phyloP scores from a whole-genome alignment of 2,888 invertebrate species.

The Drosophila pegasa region DNA sequence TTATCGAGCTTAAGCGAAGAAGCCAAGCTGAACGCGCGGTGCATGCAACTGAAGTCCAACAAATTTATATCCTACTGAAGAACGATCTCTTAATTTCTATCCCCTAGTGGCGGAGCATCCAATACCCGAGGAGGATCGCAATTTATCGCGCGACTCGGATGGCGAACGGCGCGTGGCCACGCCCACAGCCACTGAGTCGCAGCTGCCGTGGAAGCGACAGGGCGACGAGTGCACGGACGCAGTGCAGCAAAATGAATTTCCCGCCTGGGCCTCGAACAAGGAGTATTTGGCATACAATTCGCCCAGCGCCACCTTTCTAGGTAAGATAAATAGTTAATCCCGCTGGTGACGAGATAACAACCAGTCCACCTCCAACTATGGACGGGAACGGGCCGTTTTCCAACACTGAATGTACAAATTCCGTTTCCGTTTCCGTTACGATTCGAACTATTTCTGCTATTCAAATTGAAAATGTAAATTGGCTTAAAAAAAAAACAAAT shows the following conservation, averaged over 20 bases:
- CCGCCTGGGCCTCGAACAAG: slow-evolving; percentile 97
- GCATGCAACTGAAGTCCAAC: slow-evolving; percentile 29
- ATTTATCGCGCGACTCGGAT: slow-evolving; percentile 82
- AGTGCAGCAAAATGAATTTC: slow-evolving; percentile 94
- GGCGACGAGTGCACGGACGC: slow-evolving; percentile 89
- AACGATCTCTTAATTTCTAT: not conserved
- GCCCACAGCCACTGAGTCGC: slow-evolving; percentile 94
- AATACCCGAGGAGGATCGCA: slow-evolving; percentile 83
- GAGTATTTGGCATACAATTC: slow-evolving; percentile 96
- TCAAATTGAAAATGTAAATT: slow-evolving; percentile 37
- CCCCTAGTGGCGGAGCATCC: slow-evolving; percentile 82
- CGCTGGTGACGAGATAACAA: slow-evolving; percentile 1
- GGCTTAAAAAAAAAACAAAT: slow-evolving; percentile 16
- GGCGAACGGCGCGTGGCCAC: slow-evolving; percentile 92
- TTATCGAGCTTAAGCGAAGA: slow-evolving; percentile 23
- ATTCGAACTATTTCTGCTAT: slow-evolving; percentile 24
- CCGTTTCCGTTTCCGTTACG: slow-evolving; percentile 25
- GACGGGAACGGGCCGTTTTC: slow-evolving; percentile 18
- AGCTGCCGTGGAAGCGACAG: slow-evolving; percentile 96
- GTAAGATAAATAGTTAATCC: slow-evolving; percentile 85
- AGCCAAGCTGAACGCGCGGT: slow-evolving; percentile 5
- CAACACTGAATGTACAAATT: slow-evolving; percentile 48
- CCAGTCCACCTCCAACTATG: not conserved
- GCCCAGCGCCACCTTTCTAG: slow-evolving; percentile 95
- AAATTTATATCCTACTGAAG: slow-evolving; percentile 5